phyloP scores from a whole-genome alignment of 1,140 invertebrate species.

The Amyelois transitella region DNA sequence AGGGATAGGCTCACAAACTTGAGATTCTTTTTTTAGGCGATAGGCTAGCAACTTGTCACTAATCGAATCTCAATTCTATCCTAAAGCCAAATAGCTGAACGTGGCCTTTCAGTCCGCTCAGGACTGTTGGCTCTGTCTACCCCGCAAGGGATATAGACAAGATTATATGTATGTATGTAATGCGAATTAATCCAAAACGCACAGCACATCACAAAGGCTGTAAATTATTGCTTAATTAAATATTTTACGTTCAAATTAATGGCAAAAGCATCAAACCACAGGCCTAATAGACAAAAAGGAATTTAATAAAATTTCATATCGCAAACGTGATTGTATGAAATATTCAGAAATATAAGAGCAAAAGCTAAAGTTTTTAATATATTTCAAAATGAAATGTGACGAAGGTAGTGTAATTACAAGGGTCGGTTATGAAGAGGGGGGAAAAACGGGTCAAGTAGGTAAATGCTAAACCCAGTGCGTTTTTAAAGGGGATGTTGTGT shows the following conservation, averaged over 20 bases:
- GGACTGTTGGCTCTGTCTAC: too few relatives aligned
- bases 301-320: neutral
- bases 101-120: too few relatives aligned
- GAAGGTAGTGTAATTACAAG: neutral
- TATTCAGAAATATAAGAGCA: conserved; percentile 9
- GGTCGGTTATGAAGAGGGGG: neutral
- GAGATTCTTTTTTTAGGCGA: too few relatives aligned
- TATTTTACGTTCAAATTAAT: neutral
- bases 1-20: too few relatives aligned
- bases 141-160: too few relatives aligned
- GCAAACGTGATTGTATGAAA: conserved; percentile 16
- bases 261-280: neutral
- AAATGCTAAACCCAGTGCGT: neutral
- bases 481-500: too few relatives aligned
- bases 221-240: neutral
- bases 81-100: too few relatives aligned
- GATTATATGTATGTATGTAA: neutral
- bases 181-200: neutral
- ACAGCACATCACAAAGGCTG: neutral
- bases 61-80: too few relatives aligned
- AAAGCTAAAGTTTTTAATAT: neutral
- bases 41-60: too few relatives aligned
- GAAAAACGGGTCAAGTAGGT: neutral
- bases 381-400: neutral
- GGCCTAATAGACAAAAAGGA: conserved; percentile 3